These are phyloP conservation scores for Drosophila niveifrons DNA, from an alignment of 2,888 invertebrate species.

Conservation along the genomic window DNA sequence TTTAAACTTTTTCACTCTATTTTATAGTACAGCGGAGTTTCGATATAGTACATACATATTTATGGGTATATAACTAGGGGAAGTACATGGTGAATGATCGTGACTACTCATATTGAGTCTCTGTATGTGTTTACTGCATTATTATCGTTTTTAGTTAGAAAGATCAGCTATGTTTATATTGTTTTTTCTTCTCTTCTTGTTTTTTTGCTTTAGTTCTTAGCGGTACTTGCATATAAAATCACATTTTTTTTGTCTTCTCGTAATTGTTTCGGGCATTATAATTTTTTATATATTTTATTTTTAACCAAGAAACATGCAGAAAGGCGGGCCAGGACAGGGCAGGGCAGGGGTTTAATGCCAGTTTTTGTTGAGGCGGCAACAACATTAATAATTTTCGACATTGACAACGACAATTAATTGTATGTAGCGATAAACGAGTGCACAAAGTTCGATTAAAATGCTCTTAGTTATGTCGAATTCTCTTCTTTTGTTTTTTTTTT, in stretches of 20 bases:
- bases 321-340: conserved; percentile 6
- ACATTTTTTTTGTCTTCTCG: conserved; percentile 37
- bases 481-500: not conserved
- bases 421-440: not conserved
- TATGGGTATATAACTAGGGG: not conserved
- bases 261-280: conserved; percentile 30
- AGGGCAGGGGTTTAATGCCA: conserved; percentile 21
- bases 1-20: not conserved
- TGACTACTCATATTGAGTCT: conserved; percentile 14
- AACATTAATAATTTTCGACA: conserved; percentile 20
- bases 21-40: not conserved
- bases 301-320: not conserved
- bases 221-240: conserved; percentile 43
- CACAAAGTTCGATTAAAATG: conserved; percentile 9
- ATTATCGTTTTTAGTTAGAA: conserved; percentile 7
- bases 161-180: conserved; percentile 12
- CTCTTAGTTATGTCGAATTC: conserved; percentile 19
- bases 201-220: conserved; percentile 9
- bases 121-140: conserved; percentile 15
- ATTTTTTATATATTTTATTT: not conserved
- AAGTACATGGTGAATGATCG: conserved; percentile 7
- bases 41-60: not conserved
- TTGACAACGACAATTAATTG: not conserved
- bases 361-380: conserved; percentile 41
- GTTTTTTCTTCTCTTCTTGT: not conserved